A percentile compares a stretch with the other conserved stretches of the same genome.
phyloP scores from a whole-genome alignment of 2,888 invertebrate genomes.

The Hartigia nigra region DNA sequence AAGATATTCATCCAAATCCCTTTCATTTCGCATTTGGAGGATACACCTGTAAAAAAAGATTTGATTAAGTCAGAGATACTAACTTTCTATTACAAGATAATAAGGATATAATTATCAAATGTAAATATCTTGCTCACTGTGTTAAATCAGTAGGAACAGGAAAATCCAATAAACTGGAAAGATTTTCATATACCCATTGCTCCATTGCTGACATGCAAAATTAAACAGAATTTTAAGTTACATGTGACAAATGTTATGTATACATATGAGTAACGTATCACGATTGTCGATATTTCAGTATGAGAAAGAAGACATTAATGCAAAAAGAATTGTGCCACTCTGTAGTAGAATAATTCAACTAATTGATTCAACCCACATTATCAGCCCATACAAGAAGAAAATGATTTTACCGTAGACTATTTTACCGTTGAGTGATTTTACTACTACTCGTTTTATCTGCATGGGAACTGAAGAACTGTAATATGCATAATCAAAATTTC shows the following conservation, averaged over 20 bases:
- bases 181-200: conserved; percentile 73
- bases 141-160: conserved; percentile 78
- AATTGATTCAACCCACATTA: background rate
- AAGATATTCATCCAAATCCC: conserved; percentile 83
- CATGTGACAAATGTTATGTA: background rate
- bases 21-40: conserved; percentile 75
- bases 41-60: conserved; percentile 73
- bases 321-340: no score
- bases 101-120: background rate
- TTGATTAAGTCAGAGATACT: background rate
- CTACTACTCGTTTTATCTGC: background rate
- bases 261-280: background rate
- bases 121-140: conserved; percentile 66
- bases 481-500: background rate
- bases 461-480: background rate
- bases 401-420: background rate
- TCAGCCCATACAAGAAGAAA: background rate
- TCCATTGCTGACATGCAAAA: conserved; percentile 67
- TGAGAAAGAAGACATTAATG: no score
- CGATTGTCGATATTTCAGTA: background rate
- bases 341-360: no score
- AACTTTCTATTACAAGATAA: background rate
- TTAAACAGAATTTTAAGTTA: background rate
- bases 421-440: no score
- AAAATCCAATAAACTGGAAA: conserved; percentile 76